Percentiles rank a stretch among this genome's conserved stretches.
Evolutionary conservation across 2,113 vertebrate species (phyloP).

Genomic region (Oncorhynchus gorbuscha): DNA sequence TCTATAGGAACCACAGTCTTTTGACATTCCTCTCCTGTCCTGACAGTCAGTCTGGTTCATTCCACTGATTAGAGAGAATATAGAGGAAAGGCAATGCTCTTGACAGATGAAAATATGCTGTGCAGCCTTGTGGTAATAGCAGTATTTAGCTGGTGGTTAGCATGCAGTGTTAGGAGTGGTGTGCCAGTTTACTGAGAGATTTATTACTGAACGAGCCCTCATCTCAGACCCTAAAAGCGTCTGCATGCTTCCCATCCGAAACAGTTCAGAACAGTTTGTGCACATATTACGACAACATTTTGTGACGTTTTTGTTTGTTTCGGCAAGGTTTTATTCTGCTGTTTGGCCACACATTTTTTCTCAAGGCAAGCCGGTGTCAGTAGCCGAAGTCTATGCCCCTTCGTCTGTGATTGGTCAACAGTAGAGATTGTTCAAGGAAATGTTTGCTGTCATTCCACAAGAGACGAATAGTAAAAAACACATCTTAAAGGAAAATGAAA

Average conservation of each 20-base stretch:
- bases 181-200: constrained; percentile 1
- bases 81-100: not conserved
- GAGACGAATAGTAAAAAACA: too few species aligned
- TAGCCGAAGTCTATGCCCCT: not conserved
- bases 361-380: not conserved
- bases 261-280: too few species aligned
- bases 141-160: constrained; percentile 11
- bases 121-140: constrained; percentile 17
- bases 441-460: too few species aligned
- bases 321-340: too few species aligned
- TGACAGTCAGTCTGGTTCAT: constrained; percentile 41
- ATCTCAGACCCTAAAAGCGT: constrained; percentile 10
- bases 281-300: too few species aligned
- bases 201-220: not conserved
- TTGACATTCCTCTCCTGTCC: constrained; percentile 32
- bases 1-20: constrained; percentile 44
- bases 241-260: not conserved
- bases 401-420: too few species aligned
- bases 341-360: too few species aligned
- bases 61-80: constrained; percentile 36
- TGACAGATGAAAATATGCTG: constrained; percentile 12
- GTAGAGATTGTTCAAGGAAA: too few species aligned
- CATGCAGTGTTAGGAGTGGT: not conserved
- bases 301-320: too few species aligned
- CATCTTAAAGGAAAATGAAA: not conserved